A percentile compares a stretch with the other conserved stretches of the same genome.
Conservation (phyloP, 2,797 vertebrate genomes). For the Halcyon badia region DNA sequence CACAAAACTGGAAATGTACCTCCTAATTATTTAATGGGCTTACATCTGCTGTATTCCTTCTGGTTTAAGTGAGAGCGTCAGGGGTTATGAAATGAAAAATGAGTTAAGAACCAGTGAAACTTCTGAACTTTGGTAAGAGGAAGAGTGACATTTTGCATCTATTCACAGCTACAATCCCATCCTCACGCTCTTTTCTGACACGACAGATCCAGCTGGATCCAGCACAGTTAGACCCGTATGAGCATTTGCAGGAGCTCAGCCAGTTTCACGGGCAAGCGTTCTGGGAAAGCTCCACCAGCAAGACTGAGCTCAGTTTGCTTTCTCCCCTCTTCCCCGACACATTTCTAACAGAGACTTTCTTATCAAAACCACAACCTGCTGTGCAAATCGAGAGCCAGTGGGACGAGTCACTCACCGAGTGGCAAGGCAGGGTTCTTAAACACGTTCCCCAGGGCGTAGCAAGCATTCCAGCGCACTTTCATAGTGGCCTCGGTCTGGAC, state of each 20-base stretch:
- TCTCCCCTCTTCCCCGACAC: neutral
- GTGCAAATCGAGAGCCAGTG: neutral
- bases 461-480: conserved; percentile 99
- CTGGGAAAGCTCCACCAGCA: neutral
- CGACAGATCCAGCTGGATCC: neutral
- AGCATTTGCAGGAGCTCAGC: neutral
- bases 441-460: conserved; percentile 94
- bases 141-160: neutral
- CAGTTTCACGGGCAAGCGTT: neutral
- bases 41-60: neutral
- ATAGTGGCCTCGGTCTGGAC: conserved; percentile 93
- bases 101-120: neutral
- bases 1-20: neutral
- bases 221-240: neutral
- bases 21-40: neutral
- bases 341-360: fast-evolving
- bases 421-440: conserved; percentile 93
- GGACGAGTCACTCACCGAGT: conserved; percentile 82
- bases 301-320: neutral
- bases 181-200: neutral
- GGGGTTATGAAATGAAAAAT: neutral
- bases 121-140: neutral
- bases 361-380: neutral
- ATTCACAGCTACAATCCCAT: neutral
- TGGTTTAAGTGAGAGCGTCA: neutral